Percentiles rank a stretch among this genome's conserved stretches.
Evolutionary conservation across 2,797 vertebrate species (phyloP).

Genomic region (Aselliscus stoliczkanus): DNA sequence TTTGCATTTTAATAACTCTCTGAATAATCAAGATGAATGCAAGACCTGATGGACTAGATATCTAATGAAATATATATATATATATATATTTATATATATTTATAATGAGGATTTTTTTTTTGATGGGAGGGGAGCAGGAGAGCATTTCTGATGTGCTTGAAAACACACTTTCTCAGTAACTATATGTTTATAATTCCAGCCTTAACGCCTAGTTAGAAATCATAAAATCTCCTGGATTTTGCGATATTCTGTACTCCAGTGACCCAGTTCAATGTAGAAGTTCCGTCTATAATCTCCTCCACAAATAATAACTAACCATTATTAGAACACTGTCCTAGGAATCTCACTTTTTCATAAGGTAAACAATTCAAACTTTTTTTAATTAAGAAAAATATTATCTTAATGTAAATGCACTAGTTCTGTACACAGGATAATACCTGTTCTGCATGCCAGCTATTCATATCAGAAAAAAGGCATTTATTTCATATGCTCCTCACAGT

Average conservation of each 20-base stretch:
- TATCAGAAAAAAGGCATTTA: not conserved
- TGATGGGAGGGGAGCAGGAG: not conserved
- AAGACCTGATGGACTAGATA: not conserved
- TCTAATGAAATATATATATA: not conserved
- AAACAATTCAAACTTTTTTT: not conserved
- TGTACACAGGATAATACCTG: not conserved
- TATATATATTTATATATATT: no score
- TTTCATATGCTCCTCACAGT: not conserved
- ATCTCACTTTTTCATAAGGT: not conserved
- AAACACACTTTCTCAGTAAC: not conserved
- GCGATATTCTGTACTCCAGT: rapidly evolving
- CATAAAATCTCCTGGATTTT: not conserved
- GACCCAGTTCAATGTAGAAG: not conserved
- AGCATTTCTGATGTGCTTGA: not conserved
- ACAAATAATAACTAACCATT: not conserved
- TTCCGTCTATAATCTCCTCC: not conserved
- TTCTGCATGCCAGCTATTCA: not conserved
- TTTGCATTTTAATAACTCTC: constrained; percentile 27
- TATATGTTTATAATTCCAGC: not conserved
- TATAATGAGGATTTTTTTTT: not conserved
- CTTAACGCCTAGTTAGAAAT: not conserved
- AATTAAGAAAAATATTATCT: not conserved
- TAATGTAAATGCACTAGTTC: not conserved
- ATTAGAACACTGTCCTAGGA: not conserved
- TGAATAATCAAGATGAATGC: not conserved